Conservation (phyloP, 2,797 vertebrate species). For the Geotrypetes seraphini region DNA sequence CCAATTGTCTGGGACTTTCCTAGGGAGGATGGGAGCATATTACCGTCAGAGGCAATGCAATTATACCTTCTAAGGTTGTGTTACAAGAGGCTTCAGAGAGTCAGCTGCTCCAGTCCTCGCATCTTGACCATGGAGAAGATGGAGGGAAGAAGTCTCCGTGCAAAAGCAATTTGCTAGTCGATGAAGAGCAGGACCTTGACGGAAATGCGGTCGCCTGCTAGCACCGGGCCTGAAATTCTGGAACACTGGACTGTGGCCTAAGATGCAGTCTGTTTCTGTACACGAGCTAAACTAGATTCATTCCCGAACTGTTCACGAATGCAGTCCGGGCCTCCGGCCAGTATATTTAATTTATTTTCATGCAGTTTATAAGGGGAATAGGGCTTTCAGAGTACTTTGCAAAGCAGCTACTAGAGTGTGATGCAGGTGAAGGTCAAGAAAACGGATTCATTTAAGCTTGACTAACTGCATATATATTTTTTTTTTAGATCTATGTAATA, state of each 20-base stretch:
- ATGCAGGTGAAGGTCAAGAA: too few species aligned
- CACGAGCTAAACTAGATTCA: not conserved
- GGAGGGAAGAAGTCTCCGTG: constrained; percentile 22
- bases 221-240: too few species aligned
- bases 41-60: constrained; percentile 75
- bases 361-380: not conserved
- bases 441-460: not conserved
- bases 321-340: constrained; percentile 15
- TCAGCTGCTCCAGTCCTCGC: fast-evolving
- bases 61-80: constrained; percentile 40
- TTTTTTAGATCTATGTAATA: not conserved
- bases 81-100: constrained; percentile 15
- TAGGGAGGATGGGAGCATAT: constrained; percentile 95
- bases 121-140: constrained; percentile 8
- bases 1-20: not conserved
- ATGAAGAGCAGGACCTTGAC: constrained; percentile 35
- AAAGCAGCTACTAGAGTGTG: too few species aligned
- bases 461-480: constrained; percentile 1
- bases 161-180: constrained; percentile 19
- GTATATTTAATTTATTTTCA: constrained; percentile 1
- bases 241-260: not conserved
- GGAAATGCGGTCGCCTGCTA: constrained; percentile 40
- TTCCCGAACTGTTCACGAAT: constrained; percentile 11
- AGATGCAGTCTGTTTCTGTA: not conserved
- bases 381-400: too few species aligned